phyloP scores from a whole-genome alignment of 1,140 invertebrate genomes.

The Chymomyza costata region DNA sequence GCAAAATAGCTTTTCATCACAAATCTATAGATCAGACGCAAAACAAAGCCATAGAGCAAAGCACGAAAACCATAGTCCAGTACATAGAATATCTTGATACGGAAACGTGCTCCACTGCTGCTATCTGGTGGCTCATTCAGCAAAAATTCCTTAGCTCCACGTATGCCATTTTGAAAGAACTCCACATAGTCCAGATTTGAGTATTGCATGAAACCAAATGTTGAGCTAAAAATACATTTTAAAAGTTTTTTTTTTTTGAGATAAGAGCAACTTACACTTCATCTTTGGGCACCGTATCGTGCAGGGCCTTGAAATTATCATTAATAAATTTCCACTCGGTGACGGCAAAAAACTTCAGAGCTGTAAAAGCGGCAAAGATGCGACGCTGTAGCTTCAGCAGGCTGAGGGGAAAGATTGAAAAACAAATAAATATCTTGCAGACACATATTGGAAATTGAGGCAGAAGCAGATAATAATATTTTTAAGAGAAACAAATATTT shows the following conservation, averaged over 20 bases:
- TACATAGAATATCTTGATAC: constrained; percentile 49
- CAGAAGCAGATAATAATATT: too few species aligned
- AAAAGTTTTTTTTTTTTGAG: neutral
- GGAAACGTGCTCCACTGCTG: constrained; percentile 34
- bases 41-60: constrained; percentile 35
- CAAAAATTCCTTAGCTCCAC: constrained; percentile 78
- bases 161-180: constrained; percentile 77
- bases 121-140: constrained; percentile 78
- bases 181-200: constrained; percentile 75
- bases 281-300: constrained; percentile 77
- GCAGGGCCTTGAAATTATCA: constrained; percentile 81
- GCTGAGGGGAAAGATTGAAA: constrained; percentile 77
- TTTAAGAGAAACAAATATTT: too few species aligned
- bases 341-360: constrained; percentile 86
- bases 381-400: constrained; percentile 85
- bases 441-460: too few species aligned
- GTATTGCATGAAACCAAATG: constrained; percentile 67
- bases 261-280: constrained; percentile 77
- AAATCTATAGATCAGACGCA: constrained; percentile 35
- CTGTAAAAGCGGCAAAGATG: constrained; percentile 85
- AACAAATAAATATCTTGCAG: too few species aligned
- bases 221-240: constrained; percentile 15
- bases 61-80: constrained; percentile 44
- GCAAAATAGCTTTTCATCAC: constrained; percentile 11
- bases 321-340: constrained; percentile 90